phyloP scores from a whole-genome alignment of 2,113 vertebrate species.

The Cervus canadensis region DNA sequence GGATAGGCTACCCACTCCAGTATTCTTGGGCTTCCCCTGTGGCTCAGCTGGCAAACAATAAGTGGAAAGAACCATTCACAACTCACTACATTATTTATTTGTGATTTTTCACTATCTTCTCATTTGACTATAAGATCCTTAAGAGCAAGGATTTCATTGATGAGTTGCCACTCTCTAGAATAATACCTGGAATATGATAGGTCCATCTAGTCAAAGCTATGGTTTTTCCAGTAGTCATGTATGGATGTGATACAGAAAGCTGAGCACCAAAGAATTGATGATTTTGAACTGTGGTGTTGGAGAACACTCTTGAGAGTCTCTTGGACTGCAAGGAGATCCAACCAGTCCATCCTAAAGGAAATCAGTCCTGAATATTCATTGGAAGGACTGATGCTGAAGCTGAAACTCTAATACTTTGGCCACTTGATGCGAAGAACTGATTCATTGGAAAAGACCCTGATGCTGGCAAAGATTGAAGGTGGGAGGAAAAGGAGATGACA shows the following conservation, averaged over 20 bases:
- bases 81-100: not conserved
- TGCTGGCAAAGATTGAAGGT: not conserved
- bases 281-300: not conserved
- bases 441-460: not conserved
- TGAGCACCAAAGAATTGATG: not conserved
- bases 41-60: not conserved
- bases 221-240: not conserved
- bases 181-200: not conserved
- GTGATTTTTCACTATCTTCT: not conserved
- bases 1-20: not conserved
- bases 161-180: not conserved
- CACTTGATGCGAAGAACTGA: not conserved
- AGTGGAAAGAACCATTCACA: not conserved
- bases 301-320: not conserved
- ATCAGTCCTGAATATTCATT: not conserved
- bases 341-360: not conserved
- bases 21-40: not conserved
- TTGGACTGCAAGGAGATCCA: not conserved
- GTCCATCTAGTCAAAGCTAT: not conserved
- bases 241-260: not conserved
- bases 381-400: not conserved
- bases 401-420: not conserved
- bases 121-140: not conserved
- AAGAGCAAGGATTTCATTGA: not conserved
- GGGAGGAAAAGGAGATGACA: not conserved